phyloP scores from a whole-genome alignment of 1,140 invertebrate species.

The Papilio machaon region DNA sequence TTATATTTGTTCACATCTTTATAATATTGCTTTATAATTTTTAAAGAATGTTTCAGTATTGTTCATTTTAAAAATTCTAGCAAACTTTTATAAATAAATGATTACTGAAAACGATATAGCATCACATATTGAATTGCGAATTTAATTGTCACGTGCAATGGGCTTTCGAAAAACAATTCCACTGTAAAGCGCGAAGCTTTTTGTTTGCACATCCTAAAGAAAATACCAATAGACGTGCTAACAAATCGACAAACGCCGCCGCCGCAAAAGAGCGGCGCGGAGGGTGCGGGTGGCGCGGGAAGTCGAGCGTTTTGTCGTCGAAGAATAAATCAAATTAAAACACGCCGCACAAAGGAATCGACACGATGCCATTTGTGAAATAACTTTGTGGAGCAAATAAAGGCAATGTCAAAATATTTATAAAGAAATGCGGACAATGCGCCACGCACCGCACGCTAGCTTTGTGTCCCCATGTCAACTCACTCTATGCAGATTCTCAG shows the following conservation, averaged over 20 bases:
- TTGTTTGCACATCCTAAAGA: slow-evolving; percentile 68
- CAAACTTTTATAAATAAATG: neutral
- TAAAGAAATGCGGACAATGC: slow-evolving; percentile 77
- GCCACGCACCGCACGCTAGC: slow-evolving; percentile 64
- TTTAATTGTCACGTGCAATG: slow-evolving; percentile 30
- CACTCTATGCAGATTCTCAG: slow-evolving; percentile 78
- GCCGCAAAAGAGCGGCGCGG: slow-evolving; percentile 52
- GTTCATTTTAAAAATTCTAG: no score
- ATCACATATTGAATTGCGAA: neutral
- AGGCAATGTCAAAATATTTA: slow-evolving; percentile 81
- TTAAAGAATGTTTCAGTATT: no score
- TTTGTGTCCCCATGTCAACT: slow-evolving; percentile 75
- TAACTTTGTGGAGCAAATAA: slow-evolving; percentile 70
- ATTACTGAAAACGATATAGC: neutral
- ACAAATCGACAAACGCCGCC: slow-evolving; percentile 75
- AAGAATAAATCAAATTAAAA: slow-evolving; percentile 81
- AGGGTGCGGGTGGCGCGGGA: slow-evolving; percentile 66
- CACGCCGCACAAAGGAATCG: slow-evolving; percentile 71
- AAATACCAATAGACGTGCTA: slow-evolving; percentile 71
- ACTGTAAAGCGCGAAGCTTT: slow-evolving; percentile 54
- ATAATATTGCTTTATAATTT: no score
- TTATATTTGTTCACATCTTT: neutral
- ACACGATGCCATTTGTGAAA: slow-evolving; percentile 76
- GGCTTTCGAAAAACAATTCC: slow-evolving; percentile 53
- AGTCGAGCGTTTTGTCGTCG: slow-evolving; percentile 71